Evolutionary conservation across 2,888 invertebrate species (phyloP).

Genomic region (Dryocosmus kuriphilus): DNA sequence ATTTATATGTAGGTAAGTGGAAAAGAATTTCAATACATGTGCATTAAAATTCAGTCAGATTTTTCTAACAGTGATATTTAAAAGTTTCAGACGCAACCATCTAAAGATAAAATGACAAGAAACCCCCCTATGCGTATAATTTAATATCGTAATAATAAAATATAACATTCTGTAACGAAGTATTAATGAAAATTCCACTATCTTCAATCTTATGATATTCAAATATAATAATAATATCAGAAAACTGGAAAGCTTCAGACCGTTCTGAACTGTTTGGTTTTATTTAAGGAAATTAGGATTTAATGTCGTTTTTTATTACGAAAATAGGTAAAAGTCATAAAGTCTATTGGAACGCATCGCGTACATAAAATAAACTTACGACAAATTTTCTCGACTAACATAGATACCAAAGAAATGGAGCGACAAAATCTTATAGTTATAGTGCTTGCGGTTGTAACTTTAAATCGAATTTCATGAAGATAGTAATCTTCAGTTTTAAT

Average conservation of each 20-base stretch:
- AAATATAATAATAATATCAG: no score
- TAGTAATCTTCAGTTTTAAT: no score
- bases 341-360: not conserved
- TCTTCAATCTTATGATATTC: no score
- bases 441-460: not conserved
- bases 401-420: not conserved
- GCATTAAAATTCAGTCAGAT: no score
- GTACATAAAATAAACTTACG: not conserved
- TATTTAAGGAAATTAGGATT: not conserved
- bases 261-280: not conserved
- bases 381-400: conserved; percentile 1
- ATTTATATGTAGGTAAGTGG: no score
- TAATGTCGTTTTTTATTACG: not conserved
- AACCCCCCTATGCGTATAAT: not conserved
- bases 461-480: not conserved
- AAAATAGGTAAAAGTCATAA: not conserved
- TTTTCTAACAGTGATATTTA: no score
- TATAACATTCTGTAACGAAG: no score
- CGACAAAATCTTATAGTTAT: not conserved
- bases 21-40: no score
- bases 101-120: no score
- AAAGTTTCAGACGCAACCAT: no score
- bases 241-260: not conserved
- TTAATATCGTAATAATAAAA: not conserved
- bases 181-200: no score